A percentile compares a stretch with the other conserved stretches of the same genome.
Evolutionary conservation across 2,797 vertebrate species (phyloP).

Genomic region (Microchirus variegatus): DNA sequence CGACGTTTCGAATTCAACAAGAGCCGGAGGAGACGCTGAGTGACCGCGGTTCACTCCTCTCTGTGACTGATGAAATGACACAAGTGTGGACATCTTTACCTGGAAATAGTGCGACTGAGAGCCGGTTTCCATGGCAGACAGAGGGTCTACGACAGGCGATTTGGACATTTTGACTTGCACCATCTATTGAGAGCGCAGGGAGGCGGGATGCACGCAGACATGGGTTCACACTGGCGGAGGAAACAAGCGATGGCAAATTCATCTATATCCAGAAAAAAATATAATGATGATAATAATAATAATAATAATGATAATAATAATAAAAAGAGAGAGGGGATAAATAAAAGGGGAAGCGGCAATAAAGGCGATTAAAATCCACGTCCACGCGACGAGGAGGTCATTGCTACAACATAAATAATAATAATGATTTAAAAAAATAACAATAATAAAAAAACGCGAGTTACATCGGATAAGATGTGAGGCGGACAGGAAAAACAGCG

Average conservation of each 20-base stretch:
- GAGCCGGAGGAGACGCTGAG: slow-evolving; percentile 66
- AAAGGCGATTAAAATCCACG: slow-evolving; percentile 7
- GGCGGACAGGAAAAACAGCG: slow-evolving; percentile 19
- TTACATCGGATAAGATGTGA: slow-evolving; percentile 5
- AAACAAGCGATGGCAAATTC: slow-evolving; percentile 61
- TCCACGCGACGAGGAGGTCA: background rate
- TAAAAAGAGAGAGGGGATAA: slow-evolving; percentile 21
- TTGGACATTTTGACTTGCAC: slow-evolving; percentile 87
- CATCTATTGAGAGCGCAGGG: slow-evolving; percentile 81
- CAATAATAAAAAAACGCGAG: background rate
- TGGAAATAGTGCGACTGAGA: slow-evolving; percentile 85
- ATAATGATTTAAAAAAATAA: background rate
- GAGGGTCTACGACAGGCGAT: slow-evolving; percentile 79
- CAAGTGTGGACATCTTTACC: slow-evolving; percentile 67
- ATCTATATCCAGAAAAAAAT: slow-evolving; percentile 61
- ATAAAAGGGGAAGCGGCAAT: background rate
- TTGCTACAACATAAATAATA: background rate
- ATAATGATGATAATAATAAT: background rate
- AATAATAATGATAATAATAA: background rate
- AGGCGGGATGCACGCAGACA: slow-evolving; percentile 71
- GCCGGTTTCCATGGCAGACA: slow-evolving; percentile 80
- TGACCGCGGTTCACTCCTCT: slow-evolving; percentile 5
- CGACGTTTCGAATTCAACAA: slow-evolving; percentile 67
- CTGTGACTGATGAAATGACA: background rate
- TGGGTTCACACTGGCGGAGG: slow-evolving; percentile 70